These are phyloP conservation scores for Diloba caeruleocephala DNA, from an alignment of 2,888 invertebrate genomes.

Conservation along the genomic window DNA sequence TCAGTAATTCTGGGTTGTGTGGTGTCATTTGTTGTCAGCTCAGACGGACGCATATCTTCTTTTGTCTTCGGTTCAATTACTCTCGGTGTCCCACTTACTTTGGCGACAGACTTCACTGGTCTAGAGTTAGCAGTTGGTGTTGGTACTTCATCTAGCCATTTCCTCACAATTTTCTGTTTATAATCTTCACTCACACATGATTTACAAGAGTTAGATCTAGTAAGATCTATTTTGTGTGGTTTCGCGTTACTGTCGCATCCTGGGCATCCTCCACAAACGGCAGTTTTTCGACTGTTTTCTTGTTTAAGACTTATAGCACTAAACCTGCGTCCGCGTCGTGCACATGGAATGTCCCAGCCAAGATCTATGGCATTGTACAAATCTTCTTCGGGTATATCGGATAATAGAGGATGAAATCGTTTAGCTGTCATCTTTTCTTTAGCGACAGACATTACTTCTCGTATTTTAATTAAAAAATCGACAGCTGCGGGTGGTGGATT, in stretches of 20 bases:
- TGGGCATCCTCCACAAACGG: conserved; percentile 91
- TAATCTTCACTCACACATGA: conserved; percentile 90
- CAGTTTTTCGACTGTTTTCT: conserved; percentile 89
- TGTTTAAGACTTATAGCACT: conserved; percentile 90
- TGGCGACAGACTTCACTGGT: conserved; percentile 77
- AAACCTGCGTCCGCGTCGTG: conserved; percentile 85
- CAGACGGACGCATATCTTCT: conserved; percentile 56
- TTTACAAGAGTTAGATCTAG: conserved; percentile 87
- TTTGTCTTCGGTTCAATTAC: conserved; percentile 69
- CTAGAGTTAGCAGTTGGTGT: conserved; percentile 62
- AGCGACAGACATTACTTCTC: conserved; percentile 96
- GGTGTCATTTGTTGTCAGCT: conserved; percentile 54
- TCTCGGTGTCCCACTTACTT: conserved; percentile 81
- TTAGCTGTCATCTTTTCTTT: conserved; percentile 96
- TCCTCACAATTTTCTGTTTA: conserved; percentile 93
- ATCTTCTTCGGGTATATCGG: conserved; percentile 95
- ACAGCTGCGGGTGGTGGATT: conserved; percentile 97
- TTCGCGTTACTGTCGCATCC: conserved; percentile 88
- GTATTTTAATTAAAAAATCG: conserved; percentile 95
- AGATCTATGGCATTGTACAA: conserved; percentile 83
- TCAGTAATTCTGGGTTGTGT: conserved; percentile 46
- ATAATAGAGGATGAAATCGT: conserved; percentile 93
- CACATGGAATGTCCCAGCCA: conserved; percentile 84
- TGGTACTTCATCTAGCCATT: conserved; percentile 93
- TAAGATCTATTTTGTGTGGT: conserved; percentile 71